Conservation (phyloP, 1,140 invertebrate genomes). For the Tenebrio molitor region DNA sequence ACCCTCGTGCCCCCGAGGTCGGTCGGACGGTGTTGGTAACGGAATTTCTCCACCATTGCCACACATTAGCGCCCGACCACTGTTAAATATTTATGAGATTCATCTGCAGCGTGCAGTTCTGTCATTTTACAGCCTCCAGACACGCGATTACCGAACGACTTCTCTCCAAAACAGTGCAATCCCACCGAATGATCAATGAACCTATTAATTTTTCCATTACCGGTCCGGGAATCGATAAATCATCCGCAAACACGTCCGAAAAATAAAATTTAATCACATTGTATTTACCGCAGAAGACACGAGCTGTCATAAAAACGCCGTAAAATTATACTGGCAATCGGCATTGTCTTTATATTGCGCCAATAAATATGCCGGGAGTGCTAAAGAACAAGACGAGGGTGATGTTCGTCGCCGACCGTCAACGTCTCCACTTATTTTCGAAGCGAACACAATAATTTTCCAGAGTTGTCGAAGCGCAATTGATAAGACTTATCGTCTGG, state of each 20-base stretch:
- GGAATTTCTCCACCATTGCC: conserved; percentile 17
- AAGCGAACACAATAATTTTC: not conserved
- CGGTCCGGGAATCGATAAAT: not conserved
- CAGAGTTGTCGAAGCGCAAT: conserved; percentile 17
- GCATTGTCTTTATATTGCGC: conserved; percentile 27
- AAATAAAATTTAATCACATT: conserved; percentile 16
- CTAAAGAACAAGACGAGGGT: not conserved
- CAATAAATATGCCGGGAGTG: conserved; percentile 28
- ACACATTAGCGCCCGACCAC: conserved; percentile 38
- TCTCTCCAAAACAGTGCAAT: not conserved
- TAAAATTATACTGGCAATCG: conserved; percentile 24
- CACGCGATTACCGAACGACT: conserved; percentile 32
- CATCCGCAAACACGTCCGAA: not conserved
- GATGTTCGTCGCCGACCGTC: too few species aligned
- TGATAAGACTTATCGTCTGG: conserved; percentile 3
- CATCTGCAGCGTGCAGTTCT: conserved; percentile 33
- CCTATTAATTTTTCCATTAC: not conserved
- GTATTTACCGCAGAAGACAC: not conserved
- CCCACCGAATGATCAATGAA: not conserved
- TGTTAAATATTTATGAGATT: conserved; percentile 49
- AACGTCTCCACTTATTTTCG: conserved; percentile 17
- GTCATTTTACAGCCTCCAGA: conserved; percentile 44
- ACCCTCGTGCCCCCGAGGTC: conserved; percentile 13
- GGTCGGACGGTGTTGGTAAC: conserved; percentile 23
- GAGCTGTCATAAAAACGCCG: conserved; percentile 21